A percentile compares a stretch with the other conserved stretches of the same genome.
These are phyloP conservation scores for Elaphurus davidianus DNA, from an alignment of 2,113 vertebrate species.

Conservation along the genomic window DNA sequence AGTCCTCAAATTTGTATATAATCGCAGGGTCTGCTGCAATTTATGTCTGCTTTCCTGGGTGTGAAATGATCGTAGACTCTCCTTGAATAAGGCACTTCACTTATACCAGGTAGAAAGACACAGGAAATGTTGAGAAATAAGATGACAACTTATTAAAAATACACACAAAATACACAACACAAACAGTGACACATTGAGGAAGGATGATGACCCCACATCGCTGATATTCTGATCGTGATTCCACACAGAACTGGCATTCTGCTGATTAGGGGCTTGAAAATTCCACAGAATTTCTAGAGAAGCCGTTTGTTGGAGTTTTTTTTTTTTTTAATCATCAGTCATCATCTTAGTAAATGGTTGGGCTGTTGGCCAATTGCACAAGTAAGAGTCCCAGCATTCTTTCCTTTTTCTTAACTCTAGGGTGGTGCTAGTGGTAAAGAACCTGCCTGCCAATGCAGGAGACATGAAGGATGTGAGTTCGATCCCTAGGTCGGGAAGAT, in stretches of 20 bases:
- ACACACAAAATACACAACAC: not conserved
- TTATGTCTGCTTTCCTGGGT: not conserved
- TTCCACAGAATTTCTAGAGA: not conserved
- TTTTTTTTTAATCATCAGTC: not conserved
- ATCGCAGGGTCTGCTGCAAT: not conserved
- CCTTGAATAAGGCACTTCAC: accelerated
- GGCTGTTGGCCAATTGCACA: accelerated
- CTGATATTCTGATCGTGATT: not conserved
- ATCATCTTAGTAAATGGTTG: no score
- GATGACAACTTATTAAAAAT: not conserved
- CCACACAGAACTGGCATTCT: not conserved
- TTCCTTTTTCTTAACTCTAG: not conserved
- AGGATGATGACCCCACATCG: not conserved
- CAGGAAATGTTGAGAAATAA: not conserved
- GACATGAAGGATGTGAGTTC: not conserved
- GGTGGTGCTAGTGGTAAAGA: not conserved
- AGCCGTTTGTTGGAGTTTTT: not conserved
- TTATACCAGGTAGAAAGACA: not conserved
- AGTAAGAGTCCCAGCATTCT: not conserved
- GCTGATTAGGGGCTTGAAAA: accelerated
- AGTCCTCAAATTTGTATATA: not conserved
- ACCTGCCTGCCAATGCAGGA: not conserved
- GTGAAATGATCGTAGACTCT: not conserved
- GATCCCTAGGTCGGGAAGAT: not conserved
- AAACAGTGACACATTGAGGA: accelerated